Evolutionary conservation across 1,140 invertebrate species (phyloP).

Genomic region (Proctacanthus coquilletti): DNA sequence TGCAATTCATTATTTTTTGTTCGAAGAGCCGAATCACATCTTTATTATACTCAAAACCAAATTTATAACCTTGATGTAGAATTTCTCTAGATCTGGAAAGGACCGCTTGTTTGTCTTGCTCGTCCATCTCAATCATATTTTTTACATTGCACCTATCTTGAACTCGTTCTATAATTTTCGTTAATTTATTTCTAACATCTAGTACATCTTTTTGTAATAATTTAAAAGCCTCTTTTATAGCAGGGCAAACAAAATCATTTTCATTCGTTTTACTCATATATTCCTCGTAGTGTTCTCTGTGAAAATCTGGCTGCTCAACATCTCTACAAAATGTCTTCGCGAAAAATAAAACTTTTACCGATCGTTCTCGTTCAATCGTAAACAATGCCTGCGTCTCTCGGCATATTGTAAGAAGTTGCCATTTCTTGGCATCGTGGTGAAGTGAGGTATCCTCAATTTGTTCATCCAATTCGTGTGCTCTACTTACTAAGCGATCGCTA

Average conservation of each 20-base stretch:
- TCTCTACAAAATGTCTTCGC: slow-evolving; percentile 59
- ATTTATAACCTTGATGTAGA: slow-evolving; percentile 69
- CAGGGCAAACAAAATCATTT: slow-evolving; percentile 31
- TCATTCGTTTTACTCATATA: slow-evolving; percentile 29
- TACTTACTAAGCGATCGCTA: slow-evolving; percentile 17
- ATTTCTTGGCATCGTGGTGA: slow-evolving; percentile 22
- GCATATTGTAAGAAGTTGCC: slow-evolving; percentile 44
- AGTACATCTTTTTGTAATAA: slow-evolving; percentile 44
- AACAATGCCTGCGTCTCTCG: slow-evolving; percentile 65
- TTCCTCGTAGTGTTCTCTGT: slow-evolving; percentile 29
- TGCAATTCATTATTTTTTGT: slow-evolving; percentile 23
- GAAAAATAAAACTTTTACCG: slow-evolving; percentile 63
- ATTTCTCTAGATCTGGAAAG: slow-evolving; percentile 56
- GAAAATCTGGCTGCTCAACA: slow-evolving; percentile 37
- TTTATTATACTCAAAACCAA: slow-evolving; percentile 81
- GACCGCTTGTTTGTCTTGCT: slow-evolving; percentile 35
- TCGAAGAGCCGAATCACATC: slow-evolving; percentile 50
- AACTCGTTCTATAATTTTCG: slow-evolving; percentile 42
- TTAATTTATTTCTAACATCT: slow-evolving; percentile 43
- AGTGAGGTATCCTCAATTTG: slow-evolving; percentile 17
- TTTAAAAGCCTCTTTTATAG: slow-evolving; percentile 45
- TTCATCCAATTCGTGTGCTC: slow-evolving; percentile 18
- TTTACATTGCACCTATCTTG: slow-evolving; percentile 37
- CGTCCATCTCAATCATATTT: slow-evolving; percentile 33
- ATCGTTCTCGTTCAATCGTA: slow-evolving; percentile 58